Evolutionary conservation across 2,888 invertebrate species (phyloP), one percentile per base, ranked within the genome.

Genomic region (Drosophila hamatofila): DNA sequence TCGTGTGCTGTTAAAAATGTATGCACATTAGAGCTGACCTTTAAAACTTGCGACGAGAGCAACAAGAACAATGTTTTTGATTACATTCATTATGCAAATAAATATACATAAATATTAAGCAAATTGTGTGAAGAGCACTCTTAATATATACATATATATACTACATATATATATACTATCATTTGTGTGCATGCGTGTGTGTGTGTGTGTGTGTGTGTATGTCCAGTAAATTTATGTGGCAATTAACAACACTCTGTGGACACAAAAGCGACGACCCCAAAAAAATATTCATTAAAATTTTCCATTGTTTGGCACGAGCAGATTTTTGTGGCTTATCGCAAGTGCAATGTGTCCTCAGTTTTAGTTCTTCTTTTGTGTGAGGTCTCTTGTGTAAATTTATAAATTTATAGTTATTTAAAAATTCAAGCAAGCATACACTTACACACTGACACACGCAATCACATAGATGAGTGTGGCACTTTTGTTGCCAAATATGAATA

Each of bases 361-460:
- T 71, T 18, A 25, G 35, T 58, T 58, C 12, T 9, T n/a, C 35
- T 27, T 55, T 27, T 55, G 74, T 74, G 71, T 44, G 60, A 46
- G 51, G 76, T 84, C 89, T 82, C 86, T 76, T 87, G 89, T 80
- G 86, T 87, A 87, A 89, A 87, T 87, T 87, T 87, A 87, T 89
- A 81, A 87, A 87, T 87, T 87, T 89, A 87, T 89, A 87, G 89
- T 87, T 87, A 88, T 88, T 88, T 88, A 86, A 86, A 86, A 86
- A 88, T 86, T 82, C 84, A 87, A 75, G 65, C 54, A 72, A 57
- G 55, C 46, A 69, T 63, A 61, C 52, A 56, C 64, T 49, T 59
- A 63, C 56, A 11, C 11, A n/a, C n/a, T n/a, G n/a, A 51, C 37
- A 57, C 21, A 39, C 27, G 16, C 35, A 16, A 6, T 3, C 16